These are phyloP conservation scores for Lithophane leautieri DNA, from an alignment of 2,888 invertebrate species.

Conservation along the genomic window DNA sequence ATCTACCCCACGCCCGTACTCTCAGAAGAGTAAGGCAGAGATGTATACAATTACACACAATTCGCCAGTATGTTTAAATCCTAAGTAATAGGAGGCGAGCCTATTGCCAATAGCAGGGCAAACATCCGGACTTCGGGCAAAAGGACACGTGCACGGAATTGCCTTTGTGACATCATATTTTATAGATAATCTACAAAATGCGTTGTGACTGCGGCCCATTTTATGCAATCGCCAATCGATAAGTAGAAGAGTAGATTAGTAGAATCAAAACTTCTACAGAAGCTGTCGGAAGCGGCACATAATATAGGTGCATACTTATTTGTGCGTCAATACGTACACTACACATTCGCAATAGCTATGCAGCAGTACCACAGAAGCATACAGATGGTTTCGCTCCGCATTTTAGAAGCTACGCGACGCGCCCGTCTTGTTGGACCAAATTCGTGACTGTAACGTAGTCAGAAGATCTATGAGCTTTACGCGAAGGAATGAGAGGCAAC, in stretches of 20 bases:
- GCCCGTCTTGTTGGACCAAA: too few species aligned
- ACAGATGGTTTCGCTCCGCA: too few species aligned
- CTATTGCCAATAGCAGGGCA: background rate
- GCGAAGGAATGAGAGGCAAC: too few species aligned
- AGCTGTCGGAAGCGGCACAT: slow-evolving; percentile 9
- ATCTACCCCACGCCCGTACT: background rate
- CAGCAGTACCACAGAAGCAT: background rate
- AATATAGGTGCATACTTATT: background rate
- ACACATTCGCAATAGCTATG: background rate
- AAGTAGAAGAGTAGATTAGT: slow-evolving; percentile 18
- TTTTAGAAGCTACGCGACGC: too few species aligned
- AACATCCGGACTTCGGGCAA: background rate
- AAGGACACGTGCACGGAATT: background rate
- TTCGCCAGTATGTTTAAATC: background rate
- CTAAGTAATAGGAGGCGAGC: background rate
- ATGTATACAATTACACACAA: background rate
- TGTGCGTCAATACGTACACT: background rate
- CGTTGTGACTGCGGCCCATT: slow-evolving; percentile 7
- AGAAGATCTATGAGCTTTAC: too few species aligned
- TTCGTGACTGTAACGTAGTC: too few species aligned
- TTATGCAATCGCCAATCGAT: slow-evolving; percentile 17
- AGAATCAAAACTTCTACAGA: background rate
- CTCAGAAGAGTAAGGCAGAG: background rate
- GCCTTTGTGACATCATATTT: slow-evolving; percentile 5
- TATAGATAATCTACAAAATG: slow-evolving; percentile 24